Evolutionary conservation across 2,113 vertebrate species (phyloP).

Genomic region (Azemiops feae): DNA sequence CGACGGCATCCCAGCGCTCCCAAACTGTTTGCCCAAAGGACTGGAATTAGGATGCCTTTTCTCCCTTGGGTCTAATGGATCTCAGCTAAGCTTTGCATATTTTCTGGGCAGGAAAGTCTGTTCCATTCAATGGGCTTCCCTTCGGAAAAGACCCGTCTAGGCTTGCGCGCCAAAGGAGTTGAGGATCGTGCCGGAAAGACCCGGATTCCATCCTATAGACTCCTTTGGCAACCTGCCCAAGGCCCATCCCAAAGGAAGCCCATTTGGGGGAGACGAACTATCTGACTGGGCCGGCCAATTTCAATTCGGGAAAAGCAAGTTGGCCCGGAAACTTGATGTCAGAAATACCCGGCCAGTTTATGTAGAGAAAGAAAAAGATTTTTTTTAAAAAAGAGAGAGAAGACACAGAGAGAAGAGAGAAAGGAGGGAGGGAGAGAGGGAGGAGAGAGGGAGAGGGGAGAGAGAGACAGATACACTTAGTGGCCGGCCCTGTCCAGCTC

Average conservation of each 20-base stretch:
- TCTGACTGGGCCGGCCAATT: conserved; percentile 26
- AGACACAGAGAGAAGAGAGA: too few relatives aligned
- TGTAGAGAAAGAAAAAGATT: background rate
- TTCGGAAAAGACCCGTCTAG: background rate
- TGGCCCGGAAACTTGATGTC: background rate
- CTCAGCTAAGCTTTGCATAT: background rate
- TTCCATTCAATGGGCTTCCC: background rate
- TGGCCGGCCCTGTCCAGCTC: background rate
- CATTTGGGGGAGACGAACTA: conserved; percentile 23
- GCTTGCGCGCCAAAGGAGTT: background rate
- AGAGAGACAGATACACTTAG: background rate
- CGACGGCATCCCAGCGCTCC: background rate
- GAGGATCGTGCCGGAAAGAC: background rate
- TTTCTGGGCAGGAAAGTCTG: background rate
- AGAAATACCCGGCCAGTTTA: background rate
- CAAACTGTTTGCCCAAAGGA: background rate
- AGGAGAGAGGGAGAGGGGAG: background rate
- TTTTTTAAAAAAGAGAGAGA: background rate
- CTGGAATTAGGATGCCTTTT: background rate
- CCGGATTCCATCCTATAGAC: background rate
- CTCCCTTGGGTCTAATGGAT: background rate
- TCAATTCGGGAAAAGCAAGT: conserved; percentile 6
- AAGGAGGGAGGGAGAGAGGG: accelerated
- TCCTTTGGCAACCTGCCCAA: background rate
- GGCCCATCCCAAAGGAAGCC: conserved; percentile 1